Base-by-base conservation (phyloP, 2,113 vertebrate genomes). In the Trematomus loennbergii region DNA sequence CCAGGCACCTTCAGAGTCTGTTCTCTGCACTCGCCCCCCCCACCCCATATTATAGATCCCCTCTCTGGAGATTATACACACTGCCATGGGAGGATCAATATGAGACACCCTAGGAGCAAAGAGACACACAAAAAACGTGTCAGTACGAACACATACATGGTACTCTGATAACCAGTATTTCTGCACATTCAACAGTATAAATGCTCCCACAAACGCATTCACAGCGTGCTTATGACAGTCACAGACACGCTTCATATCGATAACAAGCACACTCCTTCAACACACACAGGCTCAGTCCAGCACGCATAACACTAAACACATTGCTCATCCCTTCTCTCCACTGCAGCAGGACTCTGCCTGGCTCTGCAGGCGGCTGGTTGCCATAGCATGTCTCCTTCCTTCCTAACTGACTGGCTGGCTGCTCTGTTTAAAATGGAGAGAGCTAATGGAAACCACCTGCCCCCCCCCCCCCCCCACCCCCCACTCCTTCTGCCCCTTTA, bases 21-120 rank as follows among this genome's bases (percentile, higher is more conserved):
- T 89, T 89, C 74, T 72, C 86, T 79, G 76, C 81, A 80, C 87
- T 52, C 60, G 73, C 61, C 79, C 60, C 48, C 48, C 68, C 45
- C 58, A 78, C 63, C 75, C 48, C 62, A 83, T 64, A 88, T 91
- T 88, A 90, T 88, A 89, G 87, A 91, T 93, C 87, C 70, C 72
- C 82, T 87, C 84, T 87, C 82, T 78, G 75, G 90, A 92, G 93
- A 94, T 94, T 94, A 92, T 90, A 88, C 72, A 87, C 81, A 92
- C 87, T 81, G 76, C 87, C 76, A 85, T 61, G 20, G 77, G 79
- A 82, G 72, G 88, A 94, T 94, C 91, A 92, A 93, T 94, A 94
- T 54, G 59, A 84, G 77, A 81, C 82, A 87, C 80, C 88, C 63
- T 66, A 77, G 72, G 74, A 79, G 75, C 87, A 65, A 3, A 12